Conservation (phyloP, 2,113 vertebrate species). For the Phyllostomus hastatus region DNA sequence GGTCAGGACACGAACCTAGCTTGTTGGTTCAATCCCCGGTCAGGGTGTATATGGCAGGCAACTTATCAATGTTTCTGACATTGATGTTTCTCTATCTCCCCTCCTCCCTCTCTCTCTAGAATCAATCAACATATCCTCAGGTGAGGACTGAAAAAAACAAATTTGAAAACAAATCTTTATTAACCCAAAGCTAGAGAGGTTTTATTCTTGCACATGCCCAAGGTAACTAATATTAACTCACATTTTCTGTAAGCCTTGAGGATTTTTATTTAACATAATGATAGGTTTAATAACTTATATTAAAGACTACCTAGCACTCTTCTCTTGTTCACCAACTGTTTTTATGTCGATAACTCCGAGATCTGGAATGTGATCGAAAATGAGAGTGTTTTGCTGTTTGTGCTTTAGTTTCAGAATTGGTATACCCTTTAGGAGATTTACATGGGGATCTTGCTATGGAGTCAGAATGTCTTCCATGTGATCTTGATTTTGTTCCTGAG, state of each 20-base stretch:
- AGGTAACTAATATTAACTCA: slow-evolving; percentile 52
- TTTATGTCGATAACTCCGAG: slow-evolving; percentile 73
- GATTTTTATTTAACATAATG: slow-evolving; percentile 65
- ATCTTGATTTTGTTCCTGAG: slow-evolving; percentile 76
- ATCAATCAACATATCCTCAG: no score
- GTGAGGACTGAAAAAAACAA: not conserved
- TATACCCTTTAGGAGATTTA: slow-evolving; percentile 72
- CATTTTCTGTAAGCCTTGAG: slow-evolving; percentile 59
- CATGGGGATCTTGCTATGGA: slow-evolving; percentile 67
- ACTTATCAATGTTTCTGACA: no score
- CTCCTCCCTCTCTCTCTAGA: no score
- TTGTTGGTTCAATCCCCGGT: no score
- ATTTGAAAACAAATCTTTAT: slow-evolving; percentile 32
- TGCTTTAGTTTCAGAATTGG: slow-evolving; percentile 62
- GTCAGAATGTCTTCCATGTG: slow-evolving; percentile 73
- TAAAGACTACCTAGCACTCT: slow-evolving; percentile 51
- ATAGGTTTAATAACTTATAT: slow-evolving; percentile 51
- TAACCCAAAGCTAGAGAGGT: slow-evolving; percentile 43
- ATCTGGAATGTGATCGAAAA: slow-evolving; percentile 71
- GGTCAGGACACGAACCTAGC: no score
- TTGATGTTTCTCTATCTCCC: no score
- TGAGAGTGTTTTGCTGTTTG: slow-evolving; percentile 51
- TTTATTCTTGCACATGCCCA: slow-evolving; percentile 59
- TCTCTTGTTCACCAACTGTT: slow-evolving; percentile 72
- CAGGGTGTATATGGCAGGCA: no score